Conservation (phyloP, 2,797 vertebrate species). For the Australoheros facetus region DNA sequence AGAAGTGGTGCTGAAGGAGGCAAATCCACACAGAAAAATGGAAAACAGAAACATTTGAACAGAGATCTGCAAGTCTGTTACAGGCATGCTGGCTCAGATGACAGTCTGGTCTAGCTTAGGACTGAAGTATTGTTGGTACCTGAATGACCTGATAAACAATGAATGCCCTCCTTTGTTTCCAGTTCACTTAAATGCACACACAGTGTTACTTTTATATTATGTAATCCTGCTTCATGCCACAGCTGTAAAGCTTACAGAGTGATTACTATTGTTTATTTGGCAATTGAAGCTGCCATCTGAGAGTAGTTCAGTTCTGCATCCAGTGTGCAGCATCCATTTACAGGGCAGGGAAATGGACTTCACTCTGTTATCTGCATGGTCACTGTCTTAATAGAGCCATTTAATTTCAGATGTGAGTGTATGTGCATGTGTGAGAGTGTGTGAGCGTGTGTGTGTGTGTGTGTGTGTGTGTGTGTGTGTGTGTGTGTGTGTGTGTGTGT, state of each 20-base stretch:
- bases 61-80: constrained; percentile 24
- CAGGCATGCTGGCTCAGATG: constrained; percentile 53
- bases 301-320: constrained; percentile 21
- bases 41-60: constrained; percentile 19
- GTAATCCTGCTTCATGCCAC: constrained; percentile 17
- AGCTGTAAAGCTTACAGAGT: constrained; percentile 1
- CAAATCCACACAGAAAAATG: not conserved
- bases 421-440: constrained; percentile 7
- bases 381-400: constrained; percentile 40
- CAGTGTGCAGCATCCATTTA: constrained; percentile 39
- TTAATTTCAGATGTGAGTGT: constrained; percentile 54
- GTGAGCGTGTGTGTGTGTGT: constrained; percentile 13
- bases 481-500: constrained; percentile 6
- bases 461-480: constrained; percentile 27
- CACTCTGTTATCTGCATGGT: constrained; percentile 24
- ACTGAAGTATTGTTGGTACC: constrained; percentile 54
- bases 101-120: constrained; percentile 46
- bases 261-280: constrained; percentile 54
- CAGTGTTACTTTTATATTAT: constrained; percentile 44
- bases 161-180: constrained; percentile 65
- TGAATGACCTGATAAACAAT: constrained; percentile 71
- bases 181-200: constrained; percentile 49
- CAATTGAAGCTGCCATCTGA: constrained; percentile 58
- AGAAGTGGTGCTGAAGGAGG: not conserved
- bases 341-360: constrained; percentile 38